phyloP scores from a whole-genome alignment of 92 coral and sea anemone genomes.

The Nematostella vectensis region DNA sequence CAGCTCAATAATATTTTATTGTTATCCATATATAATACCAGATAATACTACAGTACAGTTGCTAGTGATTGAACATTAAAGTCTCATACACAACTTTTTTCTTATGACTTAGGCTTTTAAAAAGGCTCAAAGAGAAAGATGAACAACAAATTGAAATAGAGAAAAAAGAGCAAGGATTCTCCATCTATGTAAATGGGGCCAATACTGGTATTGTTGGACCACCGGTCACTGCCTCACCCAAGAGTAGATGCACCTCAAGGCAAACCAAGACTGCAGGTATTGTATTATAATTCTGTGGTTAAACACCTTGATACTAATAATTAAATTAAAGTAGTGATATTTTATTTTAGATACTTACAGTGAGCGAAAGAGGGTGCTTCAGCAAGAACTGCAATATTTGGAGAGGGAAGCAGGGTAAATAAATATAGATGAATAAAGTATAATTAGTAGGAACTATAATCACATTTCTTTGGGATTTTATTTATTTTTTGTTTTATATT shows the following conservation, averaged over 20 bases:
- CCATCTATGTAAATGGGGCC: slow-evolving; percentile 93
- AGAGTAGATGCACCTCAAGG: slow-evolving; percentile 55
- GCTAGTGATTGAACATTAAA: no score
- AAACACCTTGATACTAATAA: not conserved
- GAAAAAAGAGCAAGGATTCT: slow-evolving; percentile 93
- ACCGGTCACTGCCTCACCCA: slow-evolving; percentile 42
- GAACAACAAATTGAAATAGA: slow-evolving; percentile 84
- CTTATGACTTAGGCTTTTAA: slow-evolving; percentile 42
- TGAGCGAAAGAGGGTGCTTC: slow-evolving; percentile 57
- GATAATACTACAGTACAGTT: no score
- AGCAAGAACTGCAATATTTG: slow-evolving; percentile 57
- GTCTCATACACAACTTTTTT: not conserved
- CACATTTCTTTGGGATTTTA: no score
- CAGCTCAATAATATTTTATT: no score
- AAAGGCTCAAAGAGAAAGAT: slow-evolving; percentile 74
- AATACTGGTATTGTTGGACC: slow-evolving; percentile 53
- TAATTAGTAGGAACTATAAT: no score
- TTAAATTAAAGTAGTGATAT: no score
- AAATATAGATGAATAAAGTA: no score
- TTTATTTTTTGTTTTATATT: no score
- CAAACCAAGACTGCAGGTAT: slow-evolving; percentile 89
- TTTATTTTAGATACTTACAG: slow-evolving; percentile 48
- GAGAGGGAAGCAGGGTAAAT: slow-evolving; percentile 56
- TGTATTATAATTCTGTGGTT: no score
- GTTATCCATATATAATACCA: no score